phyloP scores from a whole-genome alignment of 2,113 vertebrate species.

The Dasypus novemcinctus region DNA sequence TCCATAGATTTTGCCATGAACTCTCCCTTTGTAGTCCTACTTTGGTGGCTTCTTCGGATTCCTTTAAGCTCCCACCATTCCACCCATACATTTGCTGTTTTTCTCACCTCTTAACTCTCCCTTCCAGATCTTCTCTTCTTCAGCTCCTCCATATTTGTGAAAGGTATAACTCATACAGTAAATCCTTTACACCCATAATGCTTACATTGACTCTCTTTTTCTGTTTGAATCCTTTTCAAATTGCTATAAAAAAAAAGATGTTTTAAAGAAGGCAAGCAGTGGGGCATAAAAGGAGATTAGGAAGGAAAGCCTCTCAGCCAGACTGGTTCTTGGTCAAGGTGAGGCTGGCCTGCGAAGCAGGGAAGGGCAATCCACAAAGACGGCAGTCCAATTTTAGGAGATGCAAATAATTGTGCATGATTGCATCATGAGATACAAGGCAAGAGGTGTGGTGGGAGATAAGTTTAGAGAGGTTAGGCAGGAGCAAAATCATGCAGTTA shows the following conservation, averaged over 20 bases:
- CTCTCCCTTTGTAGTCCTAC: neutral
- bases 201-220: neutral
- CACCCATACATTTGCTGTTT: neutral
- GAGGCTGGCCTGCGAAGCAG: neutral
- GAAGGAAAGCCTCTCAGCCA: neutral
- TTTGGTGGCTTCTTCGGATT: neutral
- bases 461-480: neutral
- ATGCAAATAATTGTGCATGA: neutral
- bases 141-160: neutral
- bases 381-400: neutral
- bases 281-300: neutral
- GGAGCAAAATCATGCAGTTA: neutral
- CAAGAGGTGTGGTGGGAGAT: neutral
- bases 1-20: neutral
- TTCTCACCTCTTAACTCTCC: too few relatives aligned
- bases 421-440: neutral
- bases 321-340: neutral
- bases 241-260: neutral
- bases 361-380: neutral
- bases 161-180: neutral
- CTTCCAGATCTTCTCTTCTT: too few relatives aligned
- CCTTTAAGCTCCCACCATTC: neutral
- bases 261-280: neutral
- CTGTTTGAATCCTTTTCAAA: neutral
- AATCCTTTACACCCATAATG: neutral